phyloP scores from a whole-genome alignment of 2,113 vertebrate genomes.

The Puma concolor region DNA sequence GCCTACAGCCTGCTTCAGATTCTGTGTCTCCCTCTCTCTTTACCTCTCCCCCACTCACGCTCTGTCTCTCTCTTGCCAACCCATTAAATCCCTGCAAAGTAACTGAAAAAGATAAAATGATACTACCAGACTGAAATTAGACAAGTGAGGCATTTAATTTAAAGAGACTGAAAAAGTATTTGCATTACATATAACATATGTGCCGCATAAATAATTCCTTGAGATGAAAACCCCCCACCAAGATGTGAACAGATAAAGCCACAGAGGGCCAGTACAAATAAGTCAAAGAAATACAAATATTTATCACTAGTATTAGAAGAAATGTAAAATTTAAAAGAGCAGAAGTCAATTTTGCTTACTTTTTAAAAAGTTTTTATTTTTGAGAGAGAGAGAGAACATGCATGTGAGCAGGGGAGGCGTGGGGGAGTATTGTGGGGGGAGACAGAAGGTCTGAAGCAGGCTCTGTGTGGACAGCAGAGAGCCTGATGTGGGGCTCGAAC shows the following conservation, averaged over 20 bases:
- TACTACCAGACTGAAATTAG: background rate
- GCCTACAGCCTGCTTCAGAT: too few relatives aligned
- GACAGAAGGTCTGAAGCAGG: too few relatives aligned
- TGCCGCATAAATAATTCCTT: background rate
- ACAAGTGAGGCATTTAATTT: background rate
- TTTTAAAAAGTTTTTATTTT: too few relatives aligned
- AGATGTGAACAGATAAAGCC: background rate
- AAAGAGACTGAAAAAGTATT: background rate
- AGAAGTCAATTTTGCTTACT: background rate
- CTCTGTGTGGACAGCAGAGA: too few relatives aligned
- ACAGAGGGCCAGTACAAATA: background rate
- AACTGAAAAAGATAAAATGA: background rate
- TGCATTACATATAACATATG: background rate
- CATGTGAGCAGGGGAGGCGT: too few relatives aligned
- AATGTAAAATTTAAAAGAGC: background rate
- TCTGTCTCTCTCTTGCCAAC: background rate
- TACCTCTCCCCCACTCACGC: too few relatives aligned
- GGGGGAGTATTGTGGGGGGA: too few relatives aligned
- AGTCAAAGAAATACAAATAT: background rate
- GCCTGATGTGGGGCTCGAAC: too few relatives aligned
- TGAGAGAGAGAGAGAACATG: too few relatives aligned
- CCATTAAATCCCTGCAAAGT: background rate
- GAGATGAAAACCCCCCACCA: background rate
- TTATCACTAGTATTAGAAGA: background rate
- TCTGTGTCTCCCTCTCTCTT: too few relatives aligned